phyloP scores from a whole-genome alignment of 2,113 vertebrate genomes.

The Arizona elegans region DNA sequence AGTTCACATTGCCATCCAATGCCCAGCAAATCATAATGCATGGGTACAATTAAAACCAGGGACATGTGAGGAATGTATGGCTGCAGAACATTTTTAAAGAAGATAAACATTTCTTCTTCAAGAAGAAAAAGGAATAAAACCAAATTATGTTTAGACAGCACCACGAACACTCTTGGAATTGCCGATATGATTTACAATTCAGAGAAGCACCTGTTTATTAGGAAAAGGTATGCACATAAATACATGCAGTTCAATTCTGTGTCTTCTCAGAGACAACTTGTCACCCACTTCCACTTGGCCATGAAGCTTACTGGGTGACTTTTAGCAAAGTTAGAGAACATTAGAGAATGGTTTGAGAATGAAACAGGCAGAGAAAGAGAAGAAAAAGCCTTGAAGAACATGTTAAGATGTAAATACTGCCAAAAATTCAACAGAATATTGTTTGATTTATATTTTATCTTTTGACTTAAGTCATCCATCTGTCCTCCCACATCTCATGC shows the following conservation, averaged over 20 bases:
- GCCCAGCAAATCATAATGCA: background rate
- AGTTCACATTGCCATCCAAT: background rate
- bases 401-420: background rate
- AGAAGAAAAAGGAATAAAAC: background rate
- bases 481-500: background rate
- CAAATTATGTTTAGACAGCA: background rate
- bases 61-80: background rate
- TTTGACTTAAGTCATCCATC: background rate
- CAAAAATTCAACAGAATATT: background rate
- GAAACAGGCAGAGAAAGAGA: background rate
- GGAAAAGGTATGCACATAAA: background rate
- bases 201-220: background rate
- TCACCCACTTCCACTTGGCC: background rate
- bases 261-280: background rate
- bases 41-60: background rate
- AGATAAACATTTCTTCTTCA: background rate
- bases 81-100: background rate
- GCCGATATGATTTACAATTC: background rate
- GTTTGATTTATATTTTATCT: background rate
- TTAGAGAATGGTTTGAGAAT: background rate
- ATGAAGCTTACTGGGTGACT: background rate
- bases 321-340: background rate
- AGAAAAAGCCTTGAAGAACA: background rate
- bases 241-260: background rate
- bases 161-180: background rate